Conservation (phyloP, 2,113 vertebrate species). For the Grantiella picta region DNA sequence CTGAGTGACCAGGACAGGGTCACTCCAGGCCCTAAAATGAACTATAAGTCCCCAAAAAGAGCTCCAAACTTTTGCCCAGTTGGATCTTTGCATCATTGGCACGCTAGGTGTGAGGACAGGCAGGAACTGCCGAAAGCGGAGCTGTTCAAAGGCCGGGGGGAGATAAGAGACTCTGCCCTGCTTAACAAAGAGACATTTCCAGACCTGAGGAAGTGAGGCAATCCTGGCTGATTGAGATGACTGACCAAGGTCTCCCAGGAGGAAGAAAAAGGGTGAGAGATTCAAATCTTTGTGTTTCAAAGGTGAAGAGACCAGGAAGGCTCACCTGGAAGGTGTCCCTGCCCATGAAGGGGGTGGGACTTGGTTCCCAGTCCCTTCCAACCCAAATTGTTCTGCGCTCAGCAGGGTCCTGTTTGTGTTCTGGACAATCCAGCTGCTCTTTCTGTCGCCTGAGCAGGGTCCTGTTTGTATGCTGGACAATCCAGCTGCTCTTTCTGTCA, state of each 20-base stretch:
- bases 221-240: background rate
- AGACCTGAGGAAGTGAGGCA: conserved; percentile 28
- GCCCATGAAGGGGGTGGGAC: background rate
- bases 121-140: background rate
- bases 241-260: background rate
- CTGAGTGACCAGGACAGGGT: background rate
- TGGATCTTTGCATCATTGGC: background rate
- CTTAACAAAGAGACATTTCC: conserved; percentile 10
- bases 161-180: background rate
- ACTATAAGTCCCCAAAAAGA: rapidly evolving
- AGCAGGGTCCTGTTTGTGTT: rapidly evolving
- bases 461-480: too few relatives aligned
- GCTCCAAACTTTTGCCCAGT: background rate
- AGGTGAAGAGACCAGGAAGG: background rate
- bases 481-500: too few relatives aligned
- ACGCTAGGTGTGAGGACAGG: background rate
- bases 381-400: background rate
- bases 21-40: background rate
- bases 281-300: background rate
- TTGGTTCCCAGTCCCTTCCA: background rate
- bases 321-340: background rate
- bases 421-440: background rate
- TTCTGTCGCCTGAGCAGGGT: background rate
- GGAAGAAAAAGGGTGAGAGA: background rate
- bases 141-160: background rate